Evolutionary conservation across 2,888 invertebrate genomes (phyloP).

Genomic region (Tridacna gigas): DNA sequence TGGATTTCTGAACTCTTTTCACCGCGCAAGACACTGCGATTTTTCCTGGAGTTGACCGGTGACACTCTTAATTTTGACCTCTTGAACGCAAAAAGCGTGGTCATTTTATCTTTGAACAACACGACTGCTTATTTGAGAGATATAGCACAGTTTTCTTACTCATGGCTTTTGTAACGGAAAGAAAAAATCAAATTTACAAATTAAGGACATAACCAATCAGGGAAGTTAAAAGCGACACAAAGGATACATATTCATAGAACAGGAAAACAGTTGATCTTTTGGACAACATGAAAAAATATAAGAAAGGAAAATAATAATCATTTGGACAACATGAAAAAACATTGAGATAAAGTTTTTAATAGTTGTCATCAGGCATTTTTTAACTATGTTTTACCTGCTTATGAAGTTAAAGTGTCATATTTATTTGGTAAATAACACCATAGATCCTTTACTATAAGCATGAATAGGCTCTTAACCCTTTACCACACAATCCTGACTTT

Average conservation of each 20-base stretch:
- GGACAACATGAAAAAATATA: neutral
- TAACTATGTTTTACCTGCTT: neutral
- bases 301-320: neutral
- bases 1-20: neutral
- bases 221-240: neutral
- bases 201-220: neutral
- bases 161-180: too few species aligned
- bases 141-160: neutral
- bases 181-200: neutral
- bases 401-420: too few species aligned
- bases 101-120: neutral
- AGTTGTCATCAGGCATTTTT: neutral
- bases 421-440: too few species aligned
- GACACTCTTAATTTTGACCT: conserved; percentile 9
- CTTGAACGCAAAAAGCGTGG: neutral
- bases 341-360: too few species aligned
- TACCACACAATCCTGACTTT: neutral
- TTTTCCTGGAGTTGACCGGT: neutral
- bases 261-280: too few species aligned
- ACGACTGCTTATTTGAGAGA: neutral
- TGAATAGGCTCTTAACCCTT: neutral
- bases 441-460: too few species aligned
- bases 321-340: neutral
- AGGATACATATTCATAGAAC: neutral
- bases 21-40: conserved; percentile 11